Evolutionary conservation across 2,113 vertebrate genomes (phyloP), one percentile per base, ranked within the genome.

Genomic region (Vombatus ursinus): DNA sequence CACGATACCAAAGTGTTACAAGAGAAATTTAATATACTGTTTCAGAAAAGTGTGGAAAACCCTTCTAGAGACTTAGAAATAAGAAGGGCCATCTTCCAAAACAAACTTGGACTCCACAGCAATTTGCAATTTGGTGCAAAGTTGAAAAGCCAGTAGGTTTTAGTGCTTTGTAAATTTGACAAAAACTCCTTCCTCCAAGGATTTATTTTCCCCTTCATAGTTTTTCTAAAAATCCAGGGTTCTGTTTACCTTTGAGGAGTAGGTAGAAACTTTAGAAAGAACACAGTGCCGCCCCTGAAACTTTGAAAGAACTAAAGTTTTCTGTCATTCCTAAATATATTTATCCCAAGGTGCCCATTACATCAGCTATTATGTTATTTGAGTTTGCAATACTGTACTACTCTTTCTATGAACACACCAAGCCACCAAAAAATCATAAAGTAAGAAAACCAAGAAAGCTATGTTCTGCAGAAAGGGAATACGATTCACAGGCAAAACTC

Each of bases 11-110:
- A 84, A 84, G 68, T 91, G 93, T 94, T 93, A 96, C 31, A 77
- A 95, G 3, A 50, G 26, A 54, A 95, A 94, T 50, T 96, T 96
- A 68, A 92, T 91, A 53, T 48, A 61, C 91, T 84, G 54, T n/a
- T 97, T 50, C 47, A 94, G 61, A 95, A 95, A 52, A 94, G 96
- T 94, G 95, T 94, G 52, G 47, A 97, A 96, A 97, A 94, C 95
- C 96, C 95, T 95, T 84, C 54, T 95, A 94, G 96, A 96, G 77
- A 95, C 90, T 95, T 89, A 52, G 94, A 97, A 95, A 31, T 57
- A 89, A 95, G 96, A 94, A 92, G 24, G 68, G 52, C 68, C 92
- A 92, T 92, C 57, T 48, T 89, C 50, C 94, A 89, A 96, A 96
- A 97, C 93, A 94, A 96, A 95, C 90, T 22, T 47, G 95, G 93